phyloP scores from a whole-genome alignment of 2,888 invertebrate species.

The Biston betularia region DNA sequence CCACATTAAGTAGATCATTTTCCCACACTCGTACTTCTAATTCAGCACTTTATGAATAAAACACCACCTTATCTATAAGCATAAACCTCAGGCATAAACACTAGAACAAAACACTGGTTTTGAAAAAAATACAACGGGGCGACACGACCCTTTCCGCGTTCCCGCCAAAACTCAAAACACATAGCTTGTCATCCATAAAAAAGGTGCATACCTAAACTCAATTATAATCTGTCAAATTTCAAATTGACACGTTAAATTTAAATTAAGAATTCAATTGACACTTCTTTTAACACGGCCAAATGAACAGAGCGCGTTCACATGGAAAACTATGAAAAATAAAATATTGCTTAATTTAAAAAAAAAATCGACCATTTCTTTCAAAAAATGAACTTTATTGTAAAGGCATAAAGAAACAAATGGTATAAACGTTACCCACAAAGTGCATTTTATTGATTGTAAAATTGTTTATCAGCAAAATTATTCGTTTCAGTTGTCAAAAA shows the following conservation, averaged over 20 bases:
- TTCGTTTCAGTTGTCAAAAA: background rate
- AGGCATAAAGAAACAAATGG: slow-evolving; percentile 34
- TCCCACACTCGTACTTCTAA: too few relatives aligned
- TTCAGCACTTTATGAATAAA: too few relatives aligned
- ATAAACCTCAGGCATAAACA: too few relatives aligned
- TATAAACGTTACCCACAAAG: background rate
- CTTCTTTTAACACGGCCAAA: slow-evolving; percentile 61
- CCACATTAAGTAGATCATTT: too few relatives aligned
- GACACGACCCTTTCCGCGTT: too few relatives aligned
- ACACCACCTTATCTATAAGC: too few relatives aligned
- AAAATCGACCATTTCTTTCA: background rate
- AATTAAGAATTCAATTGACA: slow-evolving; percentile 71
- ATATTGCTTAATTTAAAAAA: slow-evolving; percentile 32
- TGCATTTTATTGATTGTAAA: background rate
- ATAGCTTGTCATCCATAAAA: too few relatives aligned
- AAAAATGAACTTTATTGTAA: slow-evolving; percentile 1
- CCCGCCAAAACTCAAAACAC: too few relatives aligned
- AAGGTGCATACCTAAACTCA: background rate
- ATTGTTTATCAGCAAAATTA: slow-evolving; percentile 16
- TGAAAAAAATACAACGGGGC: too few relatives aligned
- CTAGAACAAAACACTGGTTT: too few relatives aligned
- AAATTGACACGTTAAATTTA: slow-evolving; percentile 70
- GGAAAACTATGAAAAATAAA: slow-evolving; percentile 66
- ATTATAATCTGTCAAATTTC: slow-evolving; percentile 46
- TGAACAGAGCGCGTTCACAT: slow-evolving; percentile 65